Percentiles rank a stretch among this genome's conserved stretches.
Conservation (phyloP, 2,888 invertebrate genomes). For the Xanthostigma xanthostigma region DNA sequence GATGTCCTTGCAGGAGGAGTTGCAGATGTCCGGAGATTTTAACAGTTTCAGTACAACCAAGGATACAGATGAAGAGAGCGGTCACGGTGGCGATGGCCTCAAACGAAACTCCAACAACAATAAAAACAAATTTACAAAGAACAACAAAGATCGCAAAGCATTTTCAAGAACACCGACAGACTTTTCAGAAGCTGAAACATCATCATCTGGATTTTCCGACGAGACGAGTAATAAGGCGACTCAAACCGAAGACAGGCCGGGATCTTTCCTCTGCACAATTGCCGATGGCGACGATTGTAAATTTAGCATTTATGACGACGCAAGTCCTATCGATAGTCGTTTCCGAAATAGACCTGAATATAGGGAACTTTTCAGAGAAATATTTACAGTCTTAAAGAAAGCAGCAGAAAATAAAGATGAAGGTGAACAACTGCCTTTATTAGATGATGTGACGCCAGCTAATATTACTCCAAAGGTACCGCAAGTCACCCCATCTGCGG, state of each 20-base stretch:
- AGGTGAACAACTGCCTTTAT: conserved; percentile 55
- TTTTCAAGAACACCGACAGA: conserved; percentile 63
- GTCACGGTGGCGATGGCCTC: conserved; percentile 37
- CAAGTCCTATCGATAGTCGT: conserved; percentile 62
- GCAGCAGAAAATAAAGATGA: conserved; percentile 73
- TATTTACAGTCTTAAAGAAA: conserved; percentile 67
- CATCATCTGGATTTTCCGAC: conserved; percentile 70
- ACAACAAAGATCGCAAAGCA: conserved; percentile 37
- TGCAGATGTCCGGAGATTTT: conserved; percentile 60
- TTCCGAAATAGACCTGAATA: conserved; percentile 74
- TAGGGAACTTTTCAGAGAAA: conserved; percentile 66
- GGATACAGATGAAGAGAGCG: conserved; percentile 49
- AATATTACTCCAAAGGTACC: conserved; percentile 37
- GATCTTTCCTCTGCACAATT: conserved; percentile 72
- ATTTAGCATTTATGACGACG: conserved; percentile 68
- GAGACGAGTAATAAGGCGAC: conserved; percentile 72
- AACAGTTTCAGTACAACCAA: conserved; percentile 42
- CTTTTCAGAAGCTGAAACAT: conserved; percentile 74
- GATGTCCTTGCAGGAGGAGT: conserved; percentile 52
- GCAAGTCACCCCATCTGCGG: conserved; percentile 51
- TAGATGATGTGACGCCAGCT: conserved; percentile 44
- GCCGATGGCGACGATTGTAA: conserved; percentile 75
- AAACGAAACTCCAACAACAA: conserved; percentile 13
- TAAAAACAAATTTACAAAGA: conserved; percentile 24
- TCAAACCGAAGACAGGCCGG: conserved; percentile 64